phyloP scores from a whole-genome alignment of 2,888 invertebrate species.

The Morpho helenor region DNA sequence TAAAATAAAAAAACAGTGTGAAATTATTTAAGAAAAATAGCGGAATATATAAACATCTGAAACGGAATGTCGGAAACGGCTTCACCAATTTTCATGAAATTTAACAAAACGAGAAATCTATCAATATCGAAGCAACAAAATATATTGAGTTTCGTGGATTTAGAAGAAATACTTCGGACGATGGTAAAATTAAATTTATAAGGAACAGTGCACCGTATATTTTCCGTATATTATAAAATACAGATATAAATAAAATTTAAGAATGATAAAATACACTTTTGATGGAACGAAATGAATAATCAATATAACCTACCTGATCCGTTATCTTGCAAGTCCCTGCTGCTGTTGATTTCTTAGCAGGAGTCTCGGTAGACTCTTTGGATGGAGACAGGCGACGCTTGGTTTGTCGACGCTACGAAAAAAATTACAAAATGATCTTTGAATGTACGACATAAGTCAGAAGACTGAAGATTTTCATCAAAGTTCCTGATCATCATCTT shows the following conservation, averaged over 20 bases:
- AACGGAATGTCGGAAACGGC: too few relatives aligned
- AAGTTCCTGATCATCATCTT: neutral
- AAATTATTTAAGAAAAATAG: too few relatives aligned
- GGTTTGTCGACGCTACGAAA: conserved; percentile 25
- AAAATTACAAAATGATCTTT: neutral
- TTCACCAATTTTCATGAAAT: too few relatives aligned
- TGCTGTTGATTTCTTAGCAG: conserved; percentile 39
- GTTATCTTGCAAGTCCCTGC: neutral
- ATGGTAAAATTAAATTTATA: conserved; percentile 37
- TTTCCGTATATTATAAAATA: too few relatives aligned
- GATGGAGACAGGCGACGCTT: conserved; percentile 43
- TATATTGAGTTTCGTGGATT: conserved; percentile 36
- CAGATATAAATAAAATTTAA: too few relatives aligned
- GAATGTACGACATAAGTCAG: neutral
- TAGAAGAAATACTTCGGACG: conserved; percentile 55
- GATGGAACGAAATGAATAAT: too few relatives aligned
- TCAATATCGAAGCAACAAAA: conserved; percentile 7
- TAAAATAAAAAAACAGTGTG: neutral
- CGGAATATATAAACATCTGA: too few relatives aligned
- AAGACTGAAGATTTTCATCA: neutral
- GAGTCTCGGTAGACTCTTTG: conserved; percentile 22
- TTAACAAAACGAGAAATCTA: neutral
- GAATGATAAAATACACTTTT: too few relatives aligned
- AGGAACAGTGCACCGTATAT: too few relatives aligned
- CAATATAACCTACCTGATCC: too few relatives aligned